phyloP scores from a whole-genome alignment of 2,113 vertebrate genomes.

The Dryoscopus gambensis region DNA sequence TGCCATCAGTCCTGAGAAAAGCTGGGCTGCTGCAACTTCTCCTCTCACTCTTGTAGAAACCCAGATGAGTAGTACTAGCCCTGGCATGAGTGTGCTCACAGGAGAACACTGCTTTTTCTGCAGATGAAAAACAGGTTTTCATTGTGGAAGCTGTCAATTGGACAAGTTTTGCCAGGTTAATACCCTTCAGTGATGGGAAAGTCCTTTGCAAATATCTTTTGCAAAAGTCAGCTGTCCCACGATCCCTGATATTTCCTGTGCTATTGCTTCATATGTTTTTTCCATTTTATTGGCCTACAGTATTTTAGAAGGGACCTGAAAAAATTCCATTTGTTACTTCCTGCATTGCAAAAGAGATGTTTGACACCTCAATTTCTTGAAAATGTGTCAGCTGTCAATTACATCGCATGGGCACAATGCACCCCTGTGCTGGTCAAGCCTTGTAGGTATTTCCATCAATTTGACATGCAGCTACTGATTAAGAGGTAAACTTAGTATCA shows the following conservation, averaged over 20 bases:
- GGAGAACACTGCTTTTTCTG: not conserved
- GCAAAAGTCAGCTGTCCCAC: not conserved
- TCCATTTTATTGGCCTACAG: not conserved
- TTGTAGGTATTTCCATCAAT: not conserved
- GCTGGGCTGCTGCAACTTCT: not conserved
- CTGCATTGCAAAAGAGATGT: not conserved
- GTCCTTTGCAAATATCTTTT: not conserved
- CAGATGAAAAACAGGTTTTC: not conserved
- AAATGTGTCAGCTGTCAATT: not conserved
- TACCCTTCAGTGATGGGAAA: not conserved
- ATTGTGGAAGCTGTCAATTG: not conserved
- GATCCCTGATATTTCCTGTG: not conserved
- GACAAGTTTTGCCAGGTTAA: not conserved
- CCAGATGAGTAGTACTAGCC: not conserved
- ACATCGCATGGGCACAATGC: not conserved
- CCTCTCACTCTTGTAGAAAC: not conserved
- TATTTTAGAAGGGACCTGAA: not conserved
- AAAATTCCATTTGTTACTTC: not conserved
- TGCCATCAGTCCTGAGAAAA: not conserved
- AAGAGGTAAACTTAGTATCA: not conserved
- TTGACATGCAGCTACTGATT: not conserved
- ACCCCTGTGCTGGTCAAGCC: not conserved
- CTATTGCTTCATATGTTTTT: not conserved
- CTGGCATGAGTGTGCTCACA: not conserved
- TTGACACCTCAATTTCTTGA: not conserved